A percentile compares a stretch with the other conserved stretches of the same genome.
Evolutionary conservation across 2,113 vertebrate genomes (phyloP).

Genomic region (Hystrix brachyura): DNA sequence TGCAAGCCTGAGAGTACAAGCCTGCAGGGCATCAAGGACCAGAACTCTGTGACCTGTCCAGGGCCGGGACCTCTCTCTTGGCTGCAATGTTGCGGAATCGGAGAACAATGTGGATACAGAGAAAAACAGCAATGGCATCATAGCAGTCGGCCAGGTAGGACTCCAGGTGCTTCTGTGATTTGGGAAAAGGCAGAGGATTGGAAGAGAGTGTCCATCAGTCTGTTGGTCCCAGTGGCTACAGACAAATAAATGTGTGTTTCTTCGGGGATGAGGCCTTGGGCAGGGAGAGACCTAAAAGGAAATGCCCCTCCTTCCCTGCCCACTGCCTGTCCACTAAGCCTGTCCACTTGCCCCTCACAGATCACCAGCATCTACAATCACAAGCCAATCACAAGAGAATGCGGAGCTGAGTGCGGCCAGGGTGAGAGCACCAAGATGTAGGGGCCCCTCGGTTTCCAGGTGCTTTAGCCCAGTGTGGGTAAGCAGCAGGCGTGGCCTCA

Average conservation of each 20-base stretch:
- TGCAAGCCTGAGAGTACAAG: background rate
- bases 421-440: background rate
- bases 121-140: slow-evolving; percentile 95
- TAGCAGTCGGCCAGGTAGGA: slow-evolving; percentile 94
- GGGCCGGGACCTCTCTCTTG: slow-evolving; percentile 93
- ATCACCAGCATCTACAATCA: background rate
- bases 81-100: slow-evolving; percentile 93
- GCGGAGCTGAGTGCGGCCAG: background rate
- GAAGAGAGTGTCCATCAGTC: background rate
- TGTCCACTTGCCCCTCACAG: background rate
- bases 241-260: background rate
- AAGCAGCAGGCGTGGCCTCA: background rate
- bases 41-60: slow-evolving; percentile 92
- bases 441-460: background rate
- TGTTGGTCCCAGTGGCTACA: background rate
- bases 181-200: background rate
- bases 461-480: background rate
- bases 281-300: background rate
- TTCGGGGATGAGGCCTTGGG: background rate
- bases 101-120: slow-evolving; percentile 96
- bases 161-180: slow-evolving; percentile 93
- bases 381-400: background rate
- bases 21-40: background rate
- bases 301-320: background rate
- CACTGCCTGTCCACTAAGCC: background rate